Evolutionary conservation across 2,888 invertebrate genomes (phyloP), one percentile per base, ranked within the genome.

Genomic region (Venusia cambrica): DNA sequence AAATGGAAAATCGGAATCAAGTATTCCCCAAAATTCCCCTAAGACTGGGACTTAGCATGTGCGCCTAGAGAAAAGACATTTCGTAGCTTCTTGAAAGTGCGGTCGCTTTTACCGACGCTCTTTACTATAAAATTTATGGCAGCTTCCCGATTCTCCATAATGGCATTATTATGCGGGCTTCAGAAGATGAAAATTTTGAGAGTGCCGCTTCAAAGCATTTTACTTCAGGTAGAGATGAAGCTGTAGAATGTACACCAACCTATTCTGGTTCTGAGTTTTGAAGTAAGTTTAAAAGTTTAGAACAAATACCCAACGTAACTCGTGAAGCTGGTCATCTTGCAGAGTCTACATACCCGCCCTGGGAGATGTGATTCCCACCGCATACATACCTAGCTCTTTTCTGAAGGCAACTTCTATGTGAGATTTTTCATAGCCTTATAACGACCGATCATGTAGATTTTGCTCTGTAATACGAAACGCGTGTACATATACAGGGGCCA

Each of bases 121-220:
- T 57, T 61, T 57, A 51, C 62, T 59, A 42, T 56, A 52, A 64
- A 62, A 65, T 64, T 62, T 62, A 64, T 61, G 51, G 48, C 50
- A 52, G 57, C 58, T 56, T 62, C 54, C 48, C 58, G 59, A 61
- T 56, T 60, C 57, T 51, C 57, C 57, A 57, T 65, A 65, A 65
- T 61, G 54, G 54, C 48, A 50, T 62, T 64, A 63, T 65, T 65
- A 64, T 62, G 49, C 62, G 53, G 40, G 49, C 49, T 59, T 54
- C 38, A 40, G 48, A 51, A 57, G 57, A 65, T 63, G 57, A 62
- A 62, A 60, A 55, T 59, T n/a, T 65, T 57, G 48, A 61, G 46
- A 54, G 50, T 45, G 48, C 51, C 34, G 33, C 44, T 44, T 49
- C 42, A 33, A 38, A 47, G 24, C 39, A 49, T 46, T 44, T 37